phyloP scores from a whole-genome alignment of 2,113 vertebrate species.

The Thunnus maccoyii region DNA sequence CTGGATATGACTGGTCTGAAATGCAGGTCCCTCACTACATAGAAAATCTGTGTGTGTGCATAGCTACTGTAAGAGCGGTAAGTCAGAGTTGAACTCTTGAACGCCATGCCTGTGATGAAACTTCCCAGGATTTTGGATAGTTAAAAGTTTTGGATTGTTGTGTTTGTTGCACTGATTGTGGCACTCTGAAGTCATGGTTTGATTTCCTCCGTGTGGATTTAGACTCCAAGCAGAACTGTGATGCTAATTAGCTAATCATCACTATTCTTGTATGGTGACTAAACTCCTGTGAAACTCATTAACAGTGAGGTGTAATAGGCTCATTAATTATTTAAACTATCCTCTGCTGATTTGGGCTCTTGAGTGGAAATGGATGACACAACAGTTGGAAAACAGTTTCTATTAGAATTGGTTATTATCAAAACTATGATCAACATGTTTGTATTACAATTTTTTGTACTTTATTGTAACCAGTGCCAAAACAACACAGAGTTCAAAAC shows the following conservation, averaged over 20 bases:
- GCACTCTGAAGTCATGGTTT: conserved; percentile 3
- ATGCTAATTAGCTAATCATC: conserved; percentile 3
- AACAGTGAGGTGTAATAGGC: conserved; percentile 4
- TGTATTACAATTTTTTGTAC: background rate
- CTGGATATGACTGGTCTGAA: too few species aligned
- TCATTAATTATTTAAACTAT: conserved; percentile 59
- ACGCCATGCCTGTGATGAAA: too few species aligned
- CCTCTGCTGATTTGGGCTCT: background rate
- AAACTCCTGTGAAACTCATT: conserved; percentile 38
- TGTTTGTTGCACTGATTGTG: background rate
- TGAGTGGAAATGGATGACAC: background rate
- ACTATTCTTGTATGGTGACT: conserved; percentile 4
- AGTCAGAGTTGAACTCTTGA: too few species aligned
- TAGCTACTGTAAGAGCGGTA: too few species aligned
- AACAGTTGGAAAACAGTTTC: conserved; percentile 20
- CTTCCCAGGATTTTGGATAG: too few species aligned
- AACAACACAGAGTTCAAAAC: too few species aligned
- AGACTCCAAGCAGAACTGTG: conserved; percentile 1
- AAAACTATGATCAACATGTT: background rate
- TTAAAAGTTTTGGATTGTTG: too few species aligned
- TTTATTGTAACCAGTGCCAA: too few species aligned
- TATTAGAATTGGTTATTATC: background rate
- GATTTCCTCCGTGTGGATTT: conserved; percentile 32
- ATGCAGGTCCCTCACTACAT: too few species aligned
- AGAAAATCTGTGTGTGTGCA: too few species aligned